Conservation (phyloP, 2,888 invertebrate genomes). For the Pollenia amentaria region DNA sequence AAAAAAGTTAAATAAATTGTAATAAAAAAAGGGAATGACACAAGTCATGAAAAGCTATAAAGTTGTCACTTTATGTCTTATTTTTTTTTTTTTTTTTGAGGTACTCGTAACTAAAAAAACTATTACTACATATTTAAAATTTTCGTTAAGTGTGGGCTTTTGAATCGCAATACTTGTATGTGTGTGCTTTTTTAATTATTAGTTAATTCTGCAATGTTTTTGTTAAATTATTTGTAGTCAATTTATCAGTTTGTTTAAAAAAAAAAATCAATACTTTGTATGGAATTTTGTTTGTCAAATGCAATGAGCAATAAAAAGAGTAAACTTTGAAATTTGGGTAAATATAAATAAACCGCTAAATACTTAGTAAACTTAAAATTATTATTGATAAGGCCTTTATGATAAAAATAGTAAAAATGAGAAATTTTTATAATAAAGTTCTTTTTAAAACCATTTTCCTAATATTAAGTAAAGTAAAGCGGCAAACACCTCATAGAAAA, state of each 20-base stretch:
- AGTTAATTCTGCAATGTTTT: not conserved
- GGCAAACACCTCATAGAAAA: too few relatives aligned
- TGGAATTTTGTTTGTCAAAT: not conserved
- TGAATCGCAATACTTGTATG: not conserved
- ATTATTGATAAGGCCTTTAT: too few relatives aligned
- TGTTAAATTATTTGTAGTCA: not conserved
- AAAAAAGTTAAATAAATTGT: constrained; percentile 14
- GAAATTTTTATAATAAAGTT: too few relatives aligned
- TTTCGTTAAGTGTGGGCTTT: constrained; percentile 1
- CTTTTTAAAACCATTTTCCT: too few relatives aligned
- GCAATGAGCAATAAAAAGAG: not conserved
- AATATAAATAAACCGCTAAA: constrained; percentile 15
- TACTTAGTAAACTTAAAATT: not conserved
- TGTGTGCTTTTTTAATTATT: not conserved
- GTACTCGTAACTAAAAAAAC: not conserved
- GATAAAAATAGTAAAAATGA: too few relatives aligned
- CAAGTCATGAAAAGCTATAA: not conserved
- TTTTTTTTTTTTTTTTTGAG: not conserved
- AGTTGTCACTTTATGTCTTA: constrained; percentile 4
- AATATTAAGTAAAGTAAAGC: too few relatives aligned
- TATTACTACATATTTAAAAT: not conserved
- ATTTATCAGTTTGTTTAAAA: not conserved
- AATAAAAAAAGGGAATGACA: constrained; percentile 22
- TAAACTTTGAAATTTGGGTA: not conserved
- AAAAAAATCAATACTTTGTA: not conserved